Percentiles rank a stretch among this genome's conserved stretches.
Conservation (phyloP, 2,797 vertebrate species). For the Peromyscus aztecus region DNA sequence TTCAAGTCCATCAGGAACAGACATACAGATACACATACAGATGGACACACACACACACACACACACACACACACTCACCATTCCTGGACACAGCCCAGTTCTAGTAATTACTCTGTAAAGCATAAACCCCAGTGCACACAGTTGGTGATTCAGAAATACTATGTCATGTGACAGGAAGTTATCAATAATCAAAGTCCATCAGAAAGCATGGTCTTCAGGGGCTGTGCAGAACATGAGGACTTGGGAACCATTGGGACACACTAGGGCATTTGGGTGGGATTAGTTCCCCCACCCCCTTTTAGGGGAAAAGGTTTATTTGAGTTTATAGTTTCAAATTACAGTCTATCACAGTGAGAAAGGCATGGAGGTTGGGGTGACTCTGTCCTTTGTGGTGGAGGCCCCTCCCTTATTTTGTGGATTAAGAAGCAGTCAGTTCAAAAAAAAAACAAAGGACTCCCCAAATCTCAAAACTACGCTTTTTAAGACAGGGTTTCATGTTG, state of each 20-base stretch:
- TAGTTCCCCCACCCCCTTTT: background rate
- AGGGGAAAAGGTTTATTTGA: background rate
- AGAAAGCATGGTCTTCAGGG: background rate
- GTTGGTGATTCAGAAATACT: background rate
- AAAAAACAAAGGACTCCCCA: background rate
- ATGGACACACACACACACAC: background rate
- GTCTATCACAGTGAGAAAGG: background rate
- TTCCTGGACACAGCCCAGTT: background rate
- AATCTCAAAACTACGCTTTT: background rate
- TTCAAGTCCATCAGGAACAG: background rate
- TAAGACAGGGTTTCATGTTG: background rate
- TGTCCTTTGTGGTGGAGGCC: background rate
- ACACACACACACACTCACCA: background rate
- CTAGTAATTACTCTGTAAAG: background rate
- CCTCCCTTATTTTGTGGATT: background rate
- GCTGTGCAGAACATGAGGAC: background rate
- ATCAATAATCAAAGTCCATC: background rate
- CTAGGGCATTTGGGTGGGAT: background rate
- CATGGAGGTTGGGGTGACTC: background rate
- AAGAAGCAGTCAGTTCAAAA: background rate
- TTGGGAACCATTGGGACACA: background rate
- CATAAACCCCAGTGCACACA: background rate
- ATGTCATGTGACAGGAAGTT: background rate
- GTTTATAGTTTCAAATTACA: background rate
- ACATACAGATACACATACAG: background rate